These are phyloP conservation scores for Centropus unirufus DNA, from an alignment of 2,113 vertebrate species.

Conservation along the genomic window DNA sequence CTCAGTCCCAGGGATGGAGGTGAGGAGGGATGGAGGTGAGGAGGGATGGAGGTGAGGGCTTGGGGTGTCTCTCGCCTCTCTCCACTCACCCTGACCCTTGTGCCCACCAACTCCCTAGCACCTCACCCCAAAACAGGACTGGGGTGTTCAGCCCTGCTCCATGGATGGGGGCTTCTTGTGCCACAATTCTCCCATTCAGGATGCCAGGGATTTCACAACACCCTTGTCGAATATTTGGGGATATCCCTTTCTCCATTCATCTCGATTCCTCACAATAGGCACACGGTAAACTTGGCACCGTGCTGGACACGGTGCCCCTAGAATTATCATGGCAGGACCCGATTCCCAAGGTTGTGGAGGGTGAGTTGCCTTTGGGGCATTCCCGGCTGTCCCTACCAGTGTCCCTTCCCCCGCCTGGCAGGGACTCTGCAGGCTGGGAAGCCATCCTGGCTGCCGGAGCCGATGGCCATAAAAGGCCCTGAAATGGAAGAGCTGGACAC, in stretches of 20 bases:
- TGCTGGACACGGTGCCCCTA: not conserved
- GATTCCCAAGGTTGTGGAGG: not conserved
- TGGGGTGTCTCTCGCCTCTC: not conserved
- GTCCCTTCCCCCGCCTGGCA: slow-evolving; percentile 15
- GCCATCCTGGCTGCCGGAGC: not conserved
- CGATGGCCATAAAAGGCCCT: slow-evolving; percentile 67
- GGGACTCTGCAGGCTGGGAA: not conserved
- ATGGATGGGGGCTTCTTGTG: not conserved
- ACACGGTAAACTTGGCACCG: not conserved
- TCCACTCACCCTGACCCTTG: not conserved
- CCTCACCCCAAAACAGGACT: not conserved
- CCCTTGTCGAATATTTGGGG: not conserved
- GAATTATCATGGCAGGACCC: not conserved
- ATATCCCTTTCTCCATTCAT: not conserved
- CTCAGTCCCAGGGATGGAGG: fast-evolving
- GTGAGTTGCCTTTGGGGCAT: not conserved
- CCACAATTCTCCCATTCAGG: not conserved
- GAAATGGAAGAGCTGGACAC: not conserved
- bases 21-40: not conserved
- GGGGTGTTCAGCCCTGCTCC: not conserved
- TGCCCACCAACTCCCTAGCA: not conserved
- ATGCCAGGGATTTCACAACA: not conserved
- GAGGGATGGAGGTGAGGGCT: not conserved
- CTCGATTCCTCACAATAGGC: not conserved
- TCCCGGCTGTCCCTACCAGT: not conserved